Base-by-base conservation (phyloP, 2,113 vertebrate species). In the Passerina amoena region DNA sequence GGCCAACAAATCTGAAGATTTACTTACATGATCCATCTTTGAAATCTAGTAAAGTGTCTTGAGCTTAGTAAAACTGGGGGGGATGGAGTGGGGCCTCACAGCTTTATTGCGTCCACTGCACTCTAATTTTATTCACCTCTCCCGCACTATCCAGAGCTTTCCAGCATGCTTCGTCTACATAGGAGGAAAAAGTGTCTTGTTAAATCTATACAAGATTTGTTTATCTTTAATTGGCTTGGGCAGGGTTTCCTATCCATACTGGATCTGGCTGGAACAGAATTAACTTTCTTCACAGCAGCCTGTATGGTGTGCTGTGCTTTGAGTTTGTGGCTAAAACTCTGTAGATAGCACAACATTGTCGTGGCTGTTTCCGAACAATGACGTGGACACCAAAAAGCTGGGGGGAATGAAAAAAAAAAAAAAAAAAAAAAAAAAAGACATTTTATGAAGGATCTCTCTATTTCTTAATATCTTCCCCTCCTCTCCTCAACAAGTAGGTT, bases 11-110 rank as follows among this genome's bases (percentile, higher is more conserved):
- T 51, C 30, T 53, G 54, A 54, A 73, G 8, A 35, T 28, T 80
- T 69, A 82, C 25, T 92, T 61, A 59, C 35, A 59, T 4, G 6
- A 90, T 66, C 27, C 31, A 79, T 82, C 51, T 66, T 97, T 82
- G 59, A 88, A 73, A 77, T 59, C 16, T 63, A 33, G 63, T 63
- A 56, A 27, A 60, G 35, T 73, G 40, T 42, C 45, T 40, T 45
- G 33, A 72, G 54, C 16, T 86, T 92, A 65, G 63, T n/a, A 61
- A 84, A 92, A 64, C 11, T 10, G 12, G 3, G 4, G 33, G 8
- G 6, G 12, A 14, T 50, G 3, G 44, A 50, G 6, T 14, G 30
- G 9, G 30, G 9, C 5, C 12, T 54, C 47, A 35, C 14, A 86
- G 6, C 44, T 91, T 71, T 79, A 54, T 72, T 6, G 0, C 71